Base-by-base conservation (phyloP, 2,888 invertebrate species). In the Xestobium rufovillosum region DNA sequence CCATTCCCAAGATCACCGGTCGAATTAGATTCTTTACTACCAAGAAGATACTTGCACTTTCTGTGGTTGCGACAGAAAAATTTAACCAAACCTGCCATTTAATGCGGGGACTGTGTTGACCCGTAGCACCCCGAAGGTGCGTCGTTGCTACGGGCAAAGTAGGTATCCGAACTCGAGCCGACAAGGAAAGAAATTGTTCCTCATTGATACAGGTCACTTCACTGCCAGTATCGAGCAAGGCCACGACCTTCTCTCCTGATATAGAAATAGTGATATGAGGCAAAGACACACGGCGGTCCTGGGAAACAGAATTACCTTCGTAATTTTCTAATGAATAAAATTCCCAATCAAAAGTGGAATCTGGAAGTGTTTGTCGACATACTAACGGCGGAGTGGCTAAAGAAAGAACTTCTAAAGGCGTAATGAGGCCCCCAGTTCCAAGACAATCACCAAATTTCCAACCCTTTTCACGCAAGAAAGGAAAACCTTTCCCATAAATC, bases 21-120 rank as follows among this genome's bases (percentile, higher is more conserved):
- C 45, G 26, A 16, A 47, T 35, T 16, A 47, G 38, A 14, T 43
- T 40, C 30, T 41, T 43, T 3, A 48, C 40, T 3, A 45, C 38
- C 2, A 48, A 27, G 25, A 44, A 48, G 4, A 26, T 30, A 28
- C 26, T 12, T 12, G 36, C 23, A 13, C 27, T 35, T 19, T 6
- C 6, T 9, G 14, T 6, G n/a, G 9, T 10, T 8, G 33, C 19
- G 6, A 45, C 10, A 9, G 6, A n/a, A 10, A 39, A 26, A 8
- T 29, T n/a, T 8, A 44, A 14, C 11, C 26, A 38, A 8, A 38
- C 30, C 26, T 47, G 47, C 9, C 12, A 28, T 9, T 17, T 32
- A 8, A 45, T 33, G 12, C 38, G 27, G 9, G 28, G 29, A 34
- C 42, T 44, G n/a, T 36, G 40, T 28, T 39, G 39, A 10, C 44